These are phyloP conservation scores for Nemurella pictetii DNA, from an alignment of 2,888 invertebrate genomes.

Conservation along the genomic window DNA sequence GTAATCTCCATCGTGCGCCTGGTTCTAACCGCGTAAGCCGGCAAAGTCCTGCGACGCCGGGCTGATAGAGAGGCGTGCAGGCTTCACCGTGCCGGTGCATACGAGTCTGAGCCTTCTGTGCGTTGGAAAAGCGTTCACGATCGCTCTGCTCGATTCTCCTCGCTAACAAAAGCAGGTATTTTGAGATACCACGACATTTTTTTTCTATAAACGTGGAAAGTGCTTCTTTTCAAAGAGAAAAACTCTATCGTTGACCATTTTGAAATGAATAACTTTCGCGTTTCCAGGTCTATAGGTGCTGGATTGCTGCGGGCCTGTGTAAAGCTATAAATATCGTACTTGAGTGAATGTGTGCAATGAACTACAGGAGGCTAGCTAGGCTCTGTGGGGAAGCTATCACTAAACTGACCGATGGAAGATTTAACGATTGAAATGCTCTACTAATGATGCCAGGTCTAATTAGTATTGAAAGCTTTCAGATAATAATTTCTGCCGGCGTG, in stretches of 20 bases:
- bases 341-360: neutral
- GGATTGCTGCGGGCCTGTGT: neutral
- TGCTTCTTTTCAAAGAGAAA: neutral
- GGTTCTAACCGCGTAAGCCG: neutral
- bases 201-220: neutral
- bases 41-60: neutral
- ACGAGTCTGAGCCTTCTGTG: neutral
- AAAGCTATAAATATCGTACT: neutral
- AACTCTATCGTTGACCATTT: neutral
- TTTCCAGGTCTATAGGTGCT: too few species aligned
- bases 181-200: neutral
- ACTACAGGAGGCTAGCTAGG: neutral
- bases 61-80: neutral
- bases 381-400: neutral
- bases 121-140: neutral
- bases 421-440: neutral
- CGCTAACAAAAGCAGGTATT: neutral
- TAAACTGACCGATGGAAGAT: neutral
- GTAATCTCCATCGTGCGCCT: neutral
- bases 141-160: neutral
- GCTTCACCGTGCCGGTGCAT: neutral
- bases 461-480: neutral
- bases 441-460: neutral
- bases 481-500: neutral
- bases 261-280: neutral